These are phyloP conservation scores for Microtus ochrogaster DNA, from an alignment of 2,113 vertebrate genomes.

Conservation along the genomic window DNA sequence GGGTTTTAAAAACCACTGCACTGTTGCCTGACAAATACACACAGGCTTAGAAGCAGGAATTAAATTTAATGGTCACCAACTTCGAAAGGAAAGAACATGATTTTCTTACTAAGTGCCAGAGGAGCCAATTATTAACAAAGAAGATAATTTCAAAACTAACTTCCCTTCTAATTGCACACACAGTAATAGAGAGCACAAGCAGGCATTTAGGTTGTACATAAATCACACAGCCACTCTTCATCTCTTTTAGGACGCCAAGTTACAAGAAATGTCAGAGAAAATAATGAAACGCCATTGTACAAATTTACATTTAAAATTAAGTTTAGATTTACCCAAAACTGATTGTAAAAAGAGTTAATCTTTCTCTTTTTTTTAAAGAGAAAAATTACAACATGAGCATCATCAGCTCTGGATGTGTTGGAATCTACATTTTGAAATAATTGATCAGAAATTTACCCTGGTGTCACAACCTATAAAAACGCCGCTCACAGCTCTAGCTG, in stretches of 20 bases:
- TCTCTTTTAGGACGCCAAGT: constrained; percentile 59
- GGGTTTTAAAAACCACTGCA: constrained; percentile 56
- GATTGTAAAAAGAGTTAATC: constrained; percentile 52
- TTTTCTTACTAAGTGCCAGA: constrained; percentile 61
- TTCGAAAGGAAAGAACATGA: constrained; percentile 51
- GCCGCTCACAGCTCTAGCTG: background rate
- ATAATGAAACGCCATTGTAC: constrained; percentile 65
- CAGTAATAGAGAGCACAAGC: constrained; percentile 53
- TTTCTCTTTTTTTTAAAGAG: background rate
- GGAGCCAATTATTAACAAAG: constrained; percentile 71
- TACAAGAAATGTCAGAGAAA: constrained; percentile 69
- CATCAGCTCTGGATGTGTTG: constrained; percentile 1
- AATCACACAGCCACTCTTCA: constrained; percentile 61
- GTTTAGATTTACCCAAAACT: constrained; percentile 57
- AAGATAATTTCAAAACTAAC: constrained; percentile 65
- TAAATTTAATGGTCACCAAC: constrained; percentile 58
- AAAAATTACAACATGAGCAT: constrained; percentile 46
- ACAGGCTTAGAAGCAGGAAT: constrained; percentile 58
- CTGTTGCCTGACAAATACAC: constrained; percentile 4
- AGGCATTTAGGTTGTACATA: constrained; percentile 61
- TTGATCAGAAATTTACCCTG: constrained; percentile 48
- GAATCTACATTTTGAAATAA: constrained; percentile 51
- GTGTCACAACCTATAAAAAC: constrained; percentile 53
- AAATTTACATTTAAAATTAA: constrained; percentile 73
- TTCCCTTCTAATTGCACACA: constrained; percentile 70